Evolutionary conservation across 2,888 invertebrate genomes (phyloP).

Genomic region (Erannis defoliaria): DNA sequence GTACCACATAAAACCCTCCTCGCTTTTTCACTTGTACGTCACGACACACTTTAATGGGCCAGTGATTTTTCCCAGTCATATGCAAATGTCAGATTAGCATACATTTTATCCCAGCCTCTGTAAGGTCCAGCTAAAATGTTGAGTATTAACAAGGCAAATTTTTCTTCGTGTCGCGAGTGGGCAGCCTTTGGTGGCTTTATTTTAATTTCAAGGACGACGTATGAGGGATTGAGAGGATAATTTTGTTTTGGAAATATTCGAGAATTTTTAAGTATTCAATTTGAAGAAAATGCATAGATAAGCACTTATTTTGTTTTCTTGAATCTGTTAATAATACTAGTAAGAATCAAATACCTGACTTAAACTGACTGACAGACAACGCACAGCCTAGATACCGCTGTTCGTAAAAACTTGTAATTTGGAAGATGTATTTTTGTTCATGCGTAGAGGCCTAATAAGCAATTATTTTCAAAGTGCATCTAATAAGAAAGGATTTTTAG

Average conservation of each 20-base stretch:
- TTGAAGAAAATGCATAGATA: not conserved
- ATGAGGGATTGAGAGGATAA: constrained; percentile 18
- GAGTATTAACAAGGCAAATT: constrained; percentile 64
- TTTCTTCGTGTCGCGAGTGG: constrained; percentile 43
- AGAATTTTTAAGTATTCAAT: not conserved
- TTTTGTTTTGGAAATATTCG: constrained; percentile 8
- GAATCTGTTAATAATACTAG: too few species aligned
- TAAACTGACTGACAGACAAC: too few species aligned
- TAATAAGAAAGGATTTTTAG: too few species aligned
- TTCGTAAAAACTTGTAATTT: too few species aligned
- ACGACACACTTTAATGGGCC: constrained; percentile 74
- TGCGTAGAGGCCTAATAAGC: too few species aligned
- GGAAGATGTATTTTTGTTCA: too few species aligned
- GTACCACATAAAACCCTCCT: constrained; percentile 45
- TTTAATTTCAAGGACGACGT: constrained; percentile 29
- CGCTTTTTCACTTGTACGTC: constrained; percentile 62
- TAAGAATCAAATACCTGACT: too few species aligned
- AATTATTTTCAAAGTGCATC: too few species aligned
- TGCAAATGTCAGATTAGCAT: constrained; percentile 79
- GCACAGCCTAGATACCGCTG: too few species aligned
- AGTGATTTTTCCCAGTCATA: constrained; percentile 80
- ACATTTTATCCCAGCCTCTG: constrained; percentile 69
- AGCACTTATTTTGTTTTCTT: too few species aligned
- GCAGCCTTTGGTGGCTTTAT: constrained; percentile 31
- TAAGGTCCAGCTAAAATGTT: constrained; percentile 60